phyloP scores from a whole-genome alignment of 2,888 invertebrate species.

The Lobophora halterata region DNA sequence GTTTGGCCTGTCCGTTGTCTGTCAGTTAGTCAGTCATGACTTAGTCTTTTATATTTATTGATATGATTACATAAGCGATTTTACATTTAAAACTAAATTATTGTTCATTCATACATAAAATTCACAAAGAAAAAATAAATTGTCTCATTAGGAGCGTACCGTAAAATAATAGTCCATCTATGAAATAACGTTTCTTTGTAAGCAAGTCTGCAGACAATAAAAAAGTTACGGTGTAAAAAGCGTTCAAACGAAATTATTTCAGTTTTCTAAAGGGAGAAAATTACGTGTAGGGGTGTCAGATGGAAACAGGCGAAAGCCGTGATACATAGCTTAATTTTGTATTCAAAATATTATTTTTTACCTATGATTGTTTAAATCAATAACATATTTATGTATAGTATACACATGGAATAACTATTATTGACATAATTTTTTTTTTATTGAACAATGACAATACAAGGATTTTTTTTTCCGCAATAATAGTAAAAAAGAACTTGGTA shows the following conservation, averaged over 20 bases:
- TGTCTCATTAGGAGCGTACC: slow-evolving; percentile 20
- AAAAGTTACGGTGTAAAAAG: slow-evolving; percentile 41
- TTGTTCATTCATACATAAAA: slow-evolving; percentile 14
- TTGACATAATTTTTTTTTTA: too few relatives aligned
- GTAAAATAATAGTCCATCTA: slow-evolving; percentile 24
- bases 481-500: too few relatives aligned
- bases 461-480: too few relatives aligned
- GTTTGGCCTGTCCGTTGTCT: too few relatives aligned
- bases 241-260: slow-evolving; percentile 46
- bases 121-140: slow-evolving; percentile 9
- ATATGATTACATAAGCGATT: not conserved
- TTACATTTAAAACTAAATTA: not conserved
- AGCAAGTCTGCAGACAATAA: slow-evolving; percentile 41
- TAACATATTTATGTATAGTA: too few relatives aligned
- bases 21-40: too few relatives aligned
- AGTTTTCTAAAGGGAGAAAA: slow-evolving; percentile 40
- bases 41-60: too few relatives aligned
- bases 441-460: too few relatives aligned
- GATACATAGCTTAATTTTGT: too few relatives aligned
- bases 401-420: too few relatives aligned
- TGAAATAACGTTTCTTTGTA: slow-evolving; percentile 31
- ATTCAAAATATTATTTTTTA: too few relatives aligned
- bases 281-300: slow-evolving; percentile 34
- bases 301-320: slow-evolving; percentile 7
- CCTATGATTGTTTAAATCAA: too few relatives aligned